Base-by-base conservation (phyloP, 2,888 invertebrate genomes). In the Erebia ligea region DNA sequence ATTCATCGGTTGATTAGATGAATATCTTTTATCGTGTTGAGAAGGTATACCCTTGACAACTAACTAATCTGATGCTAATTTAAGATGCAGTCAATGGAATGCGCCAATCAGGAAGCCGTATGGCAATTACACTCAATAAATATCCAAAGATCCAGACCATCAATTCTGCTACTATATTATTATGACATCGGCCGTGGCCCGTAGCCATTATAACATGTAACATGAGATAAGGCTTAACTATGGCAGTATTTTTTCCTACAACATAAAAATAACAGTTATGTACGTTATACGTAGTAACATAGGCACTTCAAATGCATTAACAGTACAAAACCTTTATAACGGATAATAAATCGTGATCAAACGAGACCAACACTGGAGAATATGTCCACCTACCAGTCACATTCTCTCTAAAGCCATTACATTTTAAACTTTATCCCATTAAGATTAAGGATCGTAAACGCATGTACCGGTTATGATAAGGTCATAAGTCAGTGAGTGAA, bases 401-500 rank as follows among this genome's bases (percentile, higher is more conserved):
- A 50, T 45, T 58, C 52, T 42, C 56, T 19, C 19, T 13, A 15
- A 59, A 19, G 45, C 54, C 17, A 21, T 40, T 42, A 42, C 48
- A 70, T 52, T 59, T 19, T 72, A 50, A 52, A 19, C 72, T 67
- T 15, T 75, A 75, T 61, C 25, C 15, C 13, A 17, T 17, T 57
- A 4, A 0, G 0, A 8, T 21, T 67, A 70, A 65, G 65, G 66
- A 13, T 17, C 8, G 67, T 62, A 69, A 73, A 59, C 5, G 67
- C 21, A 11, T 65, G 50, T 6, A 42, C 15, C 40, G 52, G 21
- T 61, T 59, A 68, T 68, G 67, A 72, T 73, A 75, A 73, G 70
- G 73, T 76, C 71, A 72, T 71, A 76, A 76, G 76, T 73, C 72
- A 71, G 62, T 64, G 62, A 70, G 82, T 90, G 90, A 91, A 78